Evolutionary conservation across 2,888 invertebrate genomes (phyloP).

Genomic region (Coecobrya sp.): DNA sequence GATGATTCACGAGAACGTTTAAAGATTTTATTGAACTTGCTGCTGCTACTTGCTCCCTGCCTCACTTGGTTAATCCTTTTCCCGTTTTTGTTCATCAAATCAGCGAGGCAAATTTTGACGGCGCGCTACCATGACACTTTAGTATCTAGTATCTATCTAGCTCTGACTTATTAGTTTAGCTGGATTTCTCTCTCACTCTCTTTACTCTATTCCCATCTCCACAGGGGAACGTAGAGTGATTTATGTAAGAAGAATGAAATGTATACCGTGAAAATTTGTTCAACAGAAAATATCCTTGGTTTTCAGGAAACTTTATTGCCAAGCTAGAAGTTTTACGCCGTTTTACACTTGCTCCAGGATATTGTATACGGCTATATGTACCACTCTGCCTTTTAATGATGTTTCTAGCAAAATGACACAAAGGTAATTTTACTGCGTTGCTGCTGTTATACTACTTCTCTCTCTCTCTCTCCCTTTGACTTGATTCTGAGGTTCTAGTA

Average conservation of each 20-base stretch:
- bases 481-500: not conserved
- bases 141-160: not conserved
- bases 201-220: not conserved
- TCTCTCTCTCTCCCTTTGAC: not conserved
- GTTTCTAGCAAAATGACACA: not conserved
- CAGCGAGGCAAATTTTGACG: conserved; percentile 37
- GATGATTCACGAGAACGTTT: conserved; percentile 32
- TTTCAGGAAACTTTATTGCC: conserved; percentile 27
- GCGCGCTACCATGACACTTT: not conserved
- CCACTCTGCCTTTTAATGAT: not conserved
- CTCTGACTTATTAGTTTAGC: conserved; percentile 30
- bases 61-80: conserved; percentile 26
- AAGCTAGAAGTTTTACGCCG: not conserved
- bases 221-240: conserved; percentile 33
- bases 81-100: conserved; percentile 38
- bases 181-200: not conserved
- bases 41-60: not conserved
- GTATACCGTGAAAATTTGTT: conserved; percentile 37
- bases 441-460: conserved; percentile 12
- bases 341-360: not conserved
- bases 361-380: not conserved
- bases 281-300: not conserved
- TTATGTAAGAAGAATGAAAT: conserved; percentile 48
- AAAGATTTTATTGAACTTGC: conserved; percentile 38
- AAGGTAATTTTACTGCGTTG: not conserved